Evolutionary conservation across 1,140 invertebrate genomes (phyloP).

Genomic region (Pseudobourletiella spinata): DNA sequence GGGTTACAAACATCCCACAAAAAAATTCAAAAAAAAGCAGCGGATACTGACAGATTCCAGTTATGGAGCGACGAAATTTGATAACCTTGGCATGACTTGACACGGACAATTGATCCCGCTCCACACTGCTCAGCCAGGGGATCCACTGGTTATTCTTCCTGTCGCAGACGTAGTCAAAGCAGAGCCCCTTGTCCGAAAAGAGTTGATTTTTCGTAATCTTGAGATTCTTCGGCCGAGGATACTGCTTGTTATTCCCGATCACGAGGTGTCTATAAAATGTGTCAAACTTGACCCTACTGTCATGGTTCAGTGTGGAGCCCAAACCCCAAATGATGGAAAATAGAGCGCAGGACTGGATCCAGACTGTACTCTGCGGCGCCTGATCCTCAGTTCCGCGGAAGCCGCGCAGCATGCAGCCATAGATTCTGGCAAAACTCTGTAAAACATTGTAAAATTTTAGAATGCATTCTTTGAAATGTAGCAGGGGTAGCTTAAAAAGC

Average conservation of each 20-base stretch:
- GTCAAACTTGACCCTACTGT: slow-evolving; percentile 69
- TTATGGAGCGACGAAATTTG: not conserved
- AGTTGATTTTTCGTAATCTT: slow-evolving; percentile 79
- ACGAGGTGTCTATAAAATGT: slow-evolving; percentile 65
- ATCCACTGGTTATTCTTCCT: slow-evolving; percentile 73
- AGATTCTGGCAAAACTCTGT: slow-evolving; percentile 57
- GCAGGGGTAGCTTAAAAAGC: not conserved
- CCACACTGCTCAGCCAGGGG: slow-evolving; percentile 63
- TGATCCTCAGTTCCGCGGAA: slow-evolving; percentile 51
- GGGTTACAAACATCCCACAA: slow-evolving; percentile 10
- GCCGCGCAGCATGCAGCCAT: slow-evolving; percentile 55
- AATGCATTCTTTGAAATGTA: not conserved
- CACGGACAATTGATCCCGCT: slow-evolving; percentile 41
- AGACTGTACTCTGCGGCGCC: slow-evolving; percentile 57
- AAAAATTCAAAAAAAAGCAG: not conserved
- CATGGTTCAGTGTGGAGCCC: slow-evolving; percentile 59
- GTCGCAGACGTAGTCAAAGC: slow-evolving; percentile 82
- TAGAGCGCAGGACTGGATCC: slow-evolving; percentile 71
- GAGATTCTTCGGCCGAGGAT: slow-evolving; percentile 70
- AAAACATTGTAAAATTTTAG: slow-evolving; percentile 49
- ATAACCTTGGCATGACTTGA: slow-evolving; percentile 48
- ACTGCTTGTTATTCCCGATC: slow-evolving; percentile 56
- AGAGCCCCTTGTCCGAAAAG: slow-evolving; percentile 67
- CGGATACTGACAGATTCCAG: not conserved
- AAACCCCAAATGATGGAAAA: slow-evolving; percentile 81